Percentiles rank a stretch among this genome's conserved stretches.
phyloP scores from a whole-genome alignment of 1,140 invertebrate species.

The Orussus abietinus region DNA sequence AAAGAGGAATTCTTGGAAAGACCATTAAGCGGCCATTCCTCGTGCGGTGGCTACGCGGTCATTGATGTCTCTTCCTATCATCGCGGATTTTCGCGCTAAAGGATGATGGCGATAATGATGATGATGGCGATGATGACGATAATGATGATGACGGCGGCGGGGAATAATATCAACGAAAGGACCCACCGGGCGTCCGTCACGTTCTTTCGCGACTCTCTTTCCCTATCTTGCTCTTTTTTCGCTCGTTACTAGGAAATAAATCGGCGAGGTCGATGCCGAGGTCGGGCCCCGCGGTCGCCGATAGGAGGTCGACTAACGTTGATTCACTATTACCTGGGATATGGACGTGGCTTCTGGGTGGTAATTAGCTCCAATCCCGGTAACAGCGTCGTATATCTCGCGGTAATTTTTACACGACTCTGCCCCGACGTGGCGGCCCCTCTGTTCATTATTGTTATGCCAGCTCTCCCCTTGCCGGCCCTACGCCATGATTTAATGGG shows the following conservation, averaged over 20 bases:
- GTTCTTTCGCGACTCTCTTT: not conserved
- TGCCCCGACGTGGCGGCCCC: constrained; percentile 27
- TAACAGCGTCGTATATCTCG: constrained; percentile 49
- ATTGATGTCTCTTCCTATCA: too few species aligned
- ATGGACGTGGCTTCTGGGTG: constrained; percentile 45
- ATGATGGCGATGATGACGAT: constrained; percentile 25
- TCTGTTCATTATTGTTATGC: constrained; percentile 40
- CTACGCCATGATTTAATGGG: constrained; percentile 22
- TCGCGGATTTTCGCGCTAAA: constrained; percentile 10
- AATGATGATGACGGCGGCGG: constrained; percentile 19
- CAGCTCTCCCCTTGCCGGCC: constrained; percentile 13
- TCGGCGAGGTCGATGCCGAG: constrained; percentile 33
- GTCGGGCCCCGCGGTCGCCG: constrained; percentile 32
- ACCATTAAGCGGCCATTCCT: too few species aligned
- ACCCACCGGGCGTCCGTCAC: not conserved
- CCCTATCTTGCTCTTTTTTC: constrained; percentile 9
- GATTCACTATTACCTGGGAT: constrained; percentile 36
- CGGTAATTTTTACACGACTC: constrained; percentile 36
- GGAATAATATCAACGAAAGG: constrained; percentile 20
- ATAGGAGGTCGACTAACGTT: constrained; percentile 42
- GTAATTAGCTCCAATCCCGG: constrained; percentile 49
- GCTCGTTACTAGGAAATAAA: constrained; percentile 43
- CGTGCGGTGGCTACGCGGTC: too few species aligned
- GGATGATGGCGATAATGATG: constrained; percentile 20
- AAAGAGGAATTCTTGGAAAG: too few species aligned